Base-by-base conservation (phyloP, 2,113 vertebrate genomes). In the Psettodes erumei region DNA sequence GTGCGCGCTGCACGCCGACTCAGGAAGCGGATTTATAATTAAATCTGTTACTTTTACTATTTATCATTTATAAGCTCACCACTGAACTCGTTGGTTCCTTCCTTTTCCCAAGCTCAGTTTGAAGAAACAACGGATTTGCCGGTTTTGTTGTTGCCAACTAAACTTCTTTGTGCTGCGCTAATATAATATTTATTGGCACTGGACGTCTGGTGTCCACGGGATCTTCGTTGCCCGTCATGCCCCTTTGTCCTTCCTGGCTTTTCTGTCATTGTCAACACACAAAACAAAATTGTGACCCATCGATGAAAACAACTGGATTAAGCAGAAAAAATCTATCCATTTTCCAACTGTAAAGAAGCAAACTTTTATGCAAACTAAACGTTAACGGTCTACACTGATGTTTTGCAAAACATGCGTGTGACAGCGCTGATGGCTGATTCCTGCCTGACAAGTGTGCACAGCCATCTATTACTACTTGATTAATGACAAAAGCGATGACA, bases 401-500 rank as follows among this genome's bases (percentile, higher is more conserved):
- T 63, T 81, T 71, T 63, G 48, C 30, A 53, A 59, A n/a, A 28
- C 13, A 35, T 40, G 16, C 55, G 30, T 33, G 47, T 68, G 27
- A 42, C 25, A 51, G 25, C 23, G 11, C 60, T 19, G 13, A 47
- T 70, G 60, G 38, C 21, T 2, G 66, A 61, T 37, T 72, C 58
- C 27, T 56, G 6, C 69, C 27, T 28, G 66, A 84, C 79, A 75
- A 61, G 42, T 45, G 69, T 10, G 56, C 60, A 67, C 40, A 51
- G 65, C 32, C 35, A 73, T 70, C 75, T 40, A 82, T 85, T 76
- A 83, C 71, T 61, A 85, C 45, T 54, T 71, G 48, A 81, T 81
- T 79, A 81, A 76, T 64, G 45, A 71, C 50, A 48, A 61, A 72
- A 63, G 77, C 48, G 47, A 79, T 81, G 82, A 83, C 71, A 85